Base-by-base conservation (phyloP, 2,888 invertebrate genomes). In the Anarsia innoxiella region DNA sequence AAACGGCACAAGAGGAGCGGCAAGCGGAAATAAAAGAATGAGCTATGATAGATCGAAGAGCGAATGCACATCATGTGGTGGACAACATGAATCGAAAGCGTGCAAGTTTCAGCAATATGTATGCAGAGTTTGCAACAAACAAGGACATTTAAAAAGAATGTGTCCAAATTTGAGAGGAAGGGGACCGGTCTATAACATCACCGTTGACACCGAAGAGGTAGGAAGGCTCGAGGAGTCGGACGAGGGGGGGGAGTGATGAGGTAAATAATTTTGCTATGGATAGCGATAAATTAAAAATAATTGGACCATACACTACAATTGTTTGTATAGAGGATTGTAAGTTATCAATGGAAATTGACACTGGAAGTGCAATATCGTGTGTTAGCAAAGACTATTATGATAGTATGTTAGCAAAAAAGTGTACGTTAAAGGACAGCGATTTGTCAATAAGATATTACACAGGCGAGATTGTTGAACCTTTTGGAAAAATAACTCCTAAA, bases 21-120 rank as follows among this genome's bases (percentile, higher is more conserved):
- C n/a, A 4, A n/a, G 14, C 9, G 29, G 13, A 1, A 14, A 14
- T 19, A 19, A 19, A 19, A 14, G n/a, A 8, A n/a, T 14, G 6
- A 12, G 13, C 2, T 1, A 14, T 1, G 6, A 10, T 5, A 8
- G 8, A 30, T 15, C 14, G 30, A 19, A 19, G 19, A 19, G 19
- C 19, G 19, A 19, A 6, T 16, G 31, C 10, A 16, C 1, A 11
- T 5, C 10, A 1, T 32, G 26, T 32, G 37, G 31, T 12, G 23
- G 11, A 1, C 15, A 25, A 5, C 40, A 41, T 10, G n/a, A 25
- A 2, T 2, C 25, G 2, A 25, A 25, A n/a, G n/a, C 25, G 2
- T 25, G 10, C 25, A 25, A 10, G 12, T 29, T 14, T 9, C 8
- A 34, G 12, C 10, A 14, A 1, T 37, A 41, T 13, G 37, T 41